Evolutionary conservation across 2,888 invertebrate genomes (phyloP).

Genomic region (Latheticus oryzae): DNA sequence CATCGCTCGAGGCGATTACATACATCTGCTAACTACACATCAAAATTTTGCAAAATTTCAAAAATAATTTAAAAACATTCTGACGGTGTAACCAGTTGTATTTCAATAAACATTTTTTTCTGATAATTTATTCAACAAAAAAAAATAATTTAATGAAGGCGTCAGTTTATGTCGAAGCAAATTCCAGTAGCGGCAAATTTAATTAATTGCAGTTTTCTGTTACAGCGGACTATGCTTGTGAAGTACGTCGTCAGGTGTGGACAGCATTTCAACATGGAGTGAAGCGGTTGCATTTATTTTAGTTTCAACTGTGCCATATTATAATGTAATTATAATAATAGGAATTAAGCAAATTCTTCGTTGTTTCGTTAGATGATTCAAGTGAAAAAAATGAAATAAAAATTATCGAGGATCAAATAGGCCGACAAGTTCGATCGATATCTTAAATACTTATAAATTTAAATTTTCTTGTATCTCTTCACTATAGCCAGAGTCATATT

Average conservation of each 20-base stretch:
- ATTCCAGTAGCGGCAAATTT: slow-evolving; percentile 53
- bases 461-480: slow-evolving; percentile 30
- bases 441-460: slow-evolving; percentile 37
- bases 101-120: too few species aligned
- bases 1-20: too few species aligned
- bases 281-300: slow-evolving; percentile 14
- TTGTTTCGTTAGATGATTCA: slow-evolving; percentile 4
- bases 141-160: slow-evolving; percentile 29
- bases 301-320: slow-evolving; percentile 42
- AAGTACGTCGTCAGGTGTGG: slow-evolving; percentile 31
- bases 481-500: slow-evolving; percentile 44
- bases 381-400: slow-evolving; percentile 1
- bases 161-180: slow-evolving; percentile 35
- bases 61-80: too few species aligned
- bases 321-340: slow-evolving; percentile 23
- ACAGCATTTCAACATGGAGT: slow-evolving; percentile 26
- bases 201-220: slow-evolving; percentile 53
- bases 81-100: too few species aligned
- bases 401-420: slow-evolving; percentile 19
- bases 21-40: too few species aligned
- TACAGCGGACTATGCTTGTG: slow-evolving; percentile 51
- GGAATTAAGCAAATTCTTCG: slow-evolving; percentile 3
- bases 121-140: too few species aligned
- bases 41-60: too few species aligned
- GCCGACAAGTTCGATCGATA: slow-evolving; percentile 32